Evolutionary conservation across 1,140 invertebrate genomes (phyloP).

Genomic region (Phocides pigmalion): DNA sequence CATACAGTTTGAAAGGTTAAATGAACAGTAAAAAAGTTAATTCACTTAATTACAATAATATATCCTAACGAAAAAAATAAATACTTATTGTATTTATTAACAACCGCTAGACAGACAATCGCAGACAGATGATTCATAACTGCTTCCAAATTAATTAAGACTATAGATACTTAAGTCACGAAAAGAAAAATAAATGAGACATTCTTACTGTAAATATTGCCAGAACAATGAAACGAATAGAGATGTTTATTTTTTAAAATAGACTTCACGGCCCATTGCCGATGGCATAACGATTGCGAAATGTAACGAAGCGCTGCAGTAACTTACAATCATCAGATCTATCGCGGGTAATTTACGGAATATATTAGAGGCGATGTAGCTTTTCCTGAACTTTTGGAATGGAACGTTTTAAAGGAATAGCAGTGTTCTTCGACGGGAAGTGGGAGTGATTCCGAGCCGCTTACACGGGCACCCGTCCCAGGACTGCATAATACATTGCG

Average conservation of each 20-base stretch:
- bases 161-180: neutral
- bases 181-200: neutral
- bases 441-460: conserved; percentile 71
- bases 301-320: conserved; percentile 40
- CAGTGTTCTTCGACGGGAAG: conserved; percentile 58
- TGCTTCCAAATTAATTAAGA: neutral
- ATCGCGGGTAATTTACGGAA: conserved; percentile 56
- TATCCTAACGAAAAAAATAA: neutral
- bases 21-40: neutral
- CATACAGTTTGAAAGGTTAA: neutral
- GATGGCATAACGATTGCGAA: conserved; percentile 12
- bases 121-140: neutral
- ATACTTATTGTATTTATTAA: neutral
- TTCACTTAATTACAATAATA: neutral
- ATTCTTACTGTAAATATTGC: neutral
- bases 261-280: conserved; percentile 8
- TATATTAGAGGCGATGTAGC: conserved; percentile 56
- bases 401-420: conserved; percentile 63
- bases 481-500: conserved; percentile 81
- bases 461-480: conserved; percentile 63
- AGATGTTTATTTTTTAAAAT: conserved; percentile 10
- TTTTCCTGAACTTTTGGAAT: conserved; percentile 59
- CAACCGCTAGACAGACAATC: too few species aligned
- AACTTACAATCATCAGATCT: conserved; percentile 50
- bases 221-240: conserved; percentile 5